Base-by-base conservation (phyloP, 30 jellyfish, hydroid and myxozoan genomes). In the Mastigias papua region DNA sequence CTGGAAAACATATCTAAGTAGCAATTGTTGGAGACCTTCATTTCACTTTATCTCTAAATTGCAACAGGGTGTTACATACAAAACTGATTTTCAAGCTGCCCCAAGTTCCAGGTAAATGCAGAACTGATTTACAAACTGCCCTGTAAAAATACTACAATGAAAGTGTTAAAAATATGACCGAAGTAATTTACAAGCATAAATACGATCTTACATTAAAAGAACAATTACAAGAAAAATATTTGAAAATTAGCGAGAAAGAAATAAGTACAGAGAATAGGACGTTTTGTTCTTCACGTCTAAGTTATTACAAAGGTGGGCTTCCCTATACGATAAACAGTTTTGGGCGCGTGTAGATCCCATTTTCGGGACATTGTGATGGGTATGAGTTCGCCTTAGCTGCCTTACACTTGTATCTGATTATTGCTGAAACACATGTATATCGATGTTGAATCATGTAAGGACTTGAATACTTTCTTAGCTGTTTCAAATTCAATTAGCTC, bases 361-460 rank as follows among this genome's bases (percentile, higher is more conserved):
- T 37, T 37, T 37, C 11, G 54, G 54, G 54, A 5, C 54, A 37
- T 37, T 37, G 54, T 3, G 54, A 11, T 37, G 10, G 11, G 54
- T 37, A 57, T 73, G 96, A 9, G 96, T 91, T 54, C 80, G 87
- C 69, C 27, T 83, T 77, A 91, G 85, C 33, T 79, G 87, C 62
- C 73, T 91, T 34, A 89, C 89, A 27, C 72, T 90, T 76, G 86
- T 89, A 20, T 78, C 87, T 48, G 73, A 51, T 51, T 4, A 51
- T 51, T 23, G 16, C 27, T 51, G 27, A 51, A 51, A 51, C 23
- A 51, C 54, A 37, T 51, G 67, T 21, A 51, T 16, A 21, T 21
- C 4, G 27, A 10, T 51, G 25, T 23, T 5, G 67, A 51, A 51
- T 51, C 67, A 21, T 51, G 7, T 21, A 51, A 51, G 27, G 67